Conservation (phyloP, 2,113 vertebrate genomes). For the Cnemophilus loriae region DNA sequence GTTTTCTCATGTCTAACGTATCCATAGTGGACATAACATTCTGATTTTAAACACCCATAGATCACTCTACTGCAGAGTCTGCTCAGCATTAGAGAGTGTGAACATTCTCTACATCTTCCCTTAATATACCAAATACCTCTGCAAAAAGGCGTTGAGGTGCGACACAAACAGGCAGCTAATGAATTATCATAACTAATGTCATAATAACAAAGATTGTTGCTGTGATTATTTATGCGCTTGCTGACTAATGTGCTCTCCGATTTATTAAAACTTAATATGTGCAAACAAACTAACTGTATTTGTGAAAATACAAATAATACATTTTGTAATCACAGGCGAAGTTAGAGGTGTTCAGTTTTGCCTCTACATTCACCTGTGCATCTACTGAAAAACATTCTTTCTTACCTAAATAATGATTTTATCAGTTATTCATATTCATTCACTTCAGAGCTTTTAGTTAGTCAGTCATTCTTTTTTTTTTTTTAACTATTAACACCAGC, state of each 20-base stretch:
- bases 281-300: conserved; percentile 11
- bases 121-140: neutral
- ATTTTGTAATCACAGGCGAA: neutral
- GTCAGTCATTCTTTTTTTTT: neutral
- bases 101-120: neutral
- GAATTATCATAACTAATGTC: conserved; percentile 49
- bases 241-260: conserved; percentile 18
- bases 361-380: neutral
- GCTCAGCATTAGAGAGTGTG: neutral
- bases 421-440: neutral
- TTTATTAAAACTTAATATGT: conserved; percentile 21
- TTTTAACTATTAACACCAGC: neutral
- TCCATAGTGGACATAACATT: neutral
- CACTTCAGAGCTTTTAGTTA: neutral
- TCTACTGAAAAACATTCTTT: neutral
- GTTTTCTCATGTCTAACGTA: neutral
- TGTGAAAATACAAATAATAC: conserved; percentile 7
- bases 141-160: neutral
- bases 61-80: neutral
- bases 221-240: conserved; percentile 12
- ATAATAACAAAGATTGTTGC: conserved; percentile 44
- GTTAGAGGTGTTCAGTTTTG: neutral
- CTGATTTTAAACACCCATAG: neutral
- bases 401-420: neutral
- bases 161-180: neutral